Conservation (phyloP, 2,888 invertebrate genomes). For the Xestia c-nigrum region DNA sequence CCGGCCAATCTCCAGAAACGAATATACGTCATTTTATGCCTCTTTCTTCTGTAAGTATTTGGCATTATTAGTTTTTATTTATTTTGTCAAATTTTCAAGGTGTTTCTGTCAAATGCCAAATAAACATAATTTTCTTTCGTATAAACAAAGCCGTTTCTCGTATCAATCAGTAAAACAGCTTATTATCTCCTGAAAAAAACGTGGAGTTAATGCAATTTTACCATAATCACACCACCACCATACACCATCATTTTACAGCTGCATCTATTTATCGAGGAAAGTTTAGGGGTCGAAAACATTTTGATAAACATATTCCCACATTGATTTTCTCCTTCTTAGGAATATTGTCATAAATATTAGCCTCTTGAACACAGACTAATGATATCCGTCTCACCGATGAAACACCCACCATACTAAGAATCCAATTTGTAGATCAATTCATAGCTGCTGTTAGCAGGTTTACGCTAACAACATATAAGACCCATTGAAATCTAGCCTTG, state of each 20-base stretch:
- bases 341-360: slow-evolving; percentile 12
- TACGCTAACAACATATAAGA: slow-evolving; percentile 42
- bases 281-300: too few relatives aligned
- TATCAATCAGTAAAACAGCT: not conserved
- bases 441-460: slow-evolving; percentile 22
- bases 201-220: not conserved
- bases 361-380: slow-evolving; percentile 14
- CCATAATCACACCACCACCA: too few relatives aligned
- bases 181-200: not conserved
- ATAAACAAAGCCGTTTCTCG: not conserved
- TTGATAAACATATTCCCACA: not conserved
- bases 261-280: too few relatives aligned
- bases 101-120: too few relatives aligned
- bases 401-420: slow-evolving; percentile 4
- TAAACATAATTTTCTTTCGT: too few relatives aligned
- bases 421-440: slow-evolving; percentile 54
- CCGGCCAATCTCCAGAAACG: too few relatives aligned
- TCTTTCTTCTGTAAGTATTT: too few relatives aligned
- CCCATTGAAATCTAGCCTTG: slow-evolving; percentile 26
- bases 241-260: not conserved
- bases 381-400: slow-evolving; percentile 21
- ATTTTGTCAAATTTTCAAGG: too few relatives aligned
- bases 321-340: not conserved
- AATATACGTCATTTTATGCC: too few relatives aligned
- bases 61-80: too few relatives aligned